These are phyloP conservation scores for Amyelois transitella DNA, from an alignment of 1,140 invertebrate species.

Conservation along the genomic window DNA sequence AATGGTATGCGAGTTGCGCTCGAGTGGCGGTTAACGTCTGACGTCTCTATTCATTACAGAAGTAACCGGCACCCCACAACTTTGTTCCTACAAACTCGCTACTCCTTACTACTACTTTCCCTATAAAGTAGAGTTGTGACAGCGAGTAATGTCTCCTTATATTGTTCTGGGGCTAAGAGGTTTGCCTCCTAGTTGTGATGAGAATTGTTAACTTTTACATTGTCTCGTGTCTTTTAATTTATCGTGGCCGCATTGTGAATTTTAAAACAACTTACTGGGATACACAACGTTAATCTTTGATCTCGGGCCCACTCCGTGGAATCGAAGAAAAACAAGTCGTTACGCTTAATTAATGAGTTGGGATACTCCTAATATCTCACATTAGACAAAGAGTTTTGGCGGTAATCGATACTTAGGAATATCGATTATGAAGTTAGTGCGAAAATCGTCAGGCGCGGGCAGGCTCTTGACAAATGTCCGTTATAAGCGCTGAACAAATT, in stretches of 20 bases:
- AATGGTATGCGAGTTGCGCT: conserved; percentile 59
- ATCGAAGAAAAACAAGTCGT: conserved; percentile 27
- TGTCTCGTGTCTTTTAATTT: conserved; percentile 47
- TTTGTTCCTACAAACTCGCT: conserved; percentile 61
- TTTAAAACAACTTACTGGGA: conserved; percentile 17
- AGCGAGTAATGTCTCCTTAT: conserved; percentile 71
- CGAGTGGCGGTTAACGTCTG: conserved; percentile 55
- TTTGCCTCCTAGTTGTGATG: conserved; percentile 58
- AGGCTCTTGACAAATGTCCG: conserved; percentile 68
- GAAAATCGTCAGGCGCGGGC: conserved; percentile 59
- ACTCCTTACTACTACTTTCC: conserved; percentile 47
- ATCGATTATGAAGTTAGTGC: conserved; percentile 69
- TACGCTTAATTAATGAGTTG: conserved; percentile 39
- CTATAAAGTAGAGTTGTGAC: conserved; percentile 72
- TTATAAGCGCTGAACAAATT: conserved; percentile 72
- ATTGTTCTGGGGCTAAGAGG: conserved; percentile 72
- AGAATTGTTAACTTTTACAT: conserved; percentile 66
- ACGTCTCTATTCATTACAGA: conserved; percentile 70
- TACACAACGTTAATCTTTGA: conserved; percentile 19
- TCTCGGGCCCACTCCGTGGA: conserved; percentile 13
- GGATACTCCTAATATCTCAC: conserved; percentile 31
- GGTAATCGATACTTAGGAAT: conserved; percentile 50
- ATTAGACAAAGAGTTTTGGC: conserved; percentile 31
- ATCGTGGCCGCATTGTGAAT: conserved; percentile 25
- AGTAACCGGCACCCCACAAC: conserved; percentile 58